phyloP scores from a whole-genome alignment of 2,797 vertebrate genomes.

The Pseudomugil tenellus region DNA sequence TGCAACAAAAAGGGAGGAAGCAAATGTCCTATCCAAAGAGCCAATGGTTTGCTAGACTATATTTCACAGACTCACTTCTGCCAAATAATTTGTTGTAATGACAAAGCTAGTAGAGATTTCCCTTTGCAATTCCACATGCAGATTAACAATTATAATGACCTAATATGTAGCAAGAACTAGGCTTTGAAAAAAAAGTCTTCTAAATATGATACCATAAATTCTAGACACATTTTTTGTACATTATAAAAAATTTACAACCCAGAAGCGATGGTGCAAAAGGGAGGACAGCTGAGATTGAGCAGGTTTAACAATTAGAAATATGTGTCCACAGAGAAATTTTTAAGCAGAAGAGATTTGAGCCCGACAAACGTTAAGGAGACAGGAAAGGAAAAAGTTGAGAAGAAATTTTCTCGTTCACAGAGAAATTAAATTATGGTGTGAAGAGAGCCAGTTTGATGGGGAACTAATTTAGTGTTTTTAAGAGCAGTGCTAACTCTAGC shows the following conservation, averaged over 20 bases:
- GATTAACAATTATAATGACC: neutral
- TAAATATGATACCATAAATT: neutral
- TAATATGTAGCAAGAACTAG: neutral
- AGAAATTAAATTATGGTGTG: neutral
- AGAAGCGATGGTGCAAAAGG: neutral
- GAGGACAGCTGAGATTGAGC: neutral
- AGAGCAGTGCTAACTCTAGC: too few species aligned
- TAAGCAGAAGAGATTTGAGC: neutral
- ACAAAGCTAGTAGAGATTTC: slow-evolving; percentile 39
- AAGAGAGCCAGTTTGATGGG: neutral
- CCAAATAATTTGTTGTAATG: slow-evolving; percentile 64
- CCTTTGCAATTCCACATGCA: slow-evolving; percentile 25
- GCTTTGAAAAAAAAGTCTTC: neutral
- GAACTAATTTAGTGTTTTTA: neutral
- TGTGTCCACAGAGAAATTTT: neutral
- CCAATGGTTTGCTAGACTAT: slow-evolving; percentile 72
- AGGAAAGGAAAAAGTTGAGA: neutral
- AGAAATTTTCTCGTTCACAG: neutral
- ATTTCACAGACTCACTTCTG: slow-evolving; percentile 51
- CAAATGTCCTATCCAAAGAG: slow-evolving; percentile 61
- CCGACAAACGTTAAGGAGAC: neutral
- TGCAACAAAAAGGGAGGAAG: slow-evolving; percentile 34
- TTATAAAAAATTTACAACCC: neutral
- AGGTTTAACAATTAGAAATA: neutral
- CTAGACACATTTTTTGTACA: neutral